A percentile compares a stretch with the other conserved stretches of the same genome.
Conservation (phyloP, 2,797 vertebrate species). For the Crypturellus tataupa region DNA sequence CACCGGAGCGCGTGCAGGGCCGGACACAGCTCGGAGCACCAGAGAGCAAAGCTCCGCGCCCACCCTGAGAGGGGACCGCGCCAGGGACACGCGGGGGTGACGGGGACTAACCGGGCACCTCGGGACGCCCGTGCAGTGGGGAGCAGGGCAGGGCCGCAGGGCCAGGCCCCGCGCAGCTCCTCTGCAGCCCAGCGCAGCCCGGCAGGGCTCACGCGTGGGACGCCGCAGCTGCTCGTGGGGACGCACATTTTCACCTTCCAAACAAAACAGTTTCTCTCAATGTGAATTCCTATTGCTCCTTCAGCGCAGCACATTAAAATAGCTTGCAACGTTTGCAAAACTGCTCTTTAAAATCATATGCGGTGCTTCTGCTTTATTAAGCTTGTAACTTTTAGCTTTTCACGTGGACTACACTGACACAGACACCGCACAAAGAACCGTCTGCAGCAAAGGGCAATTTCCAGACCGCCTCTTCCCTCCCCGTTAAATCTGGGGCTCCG, state of each 20-base stretch:
- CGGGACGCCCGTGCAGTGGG: too few relatives aligned
- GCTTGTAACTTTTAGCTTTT: background rate
- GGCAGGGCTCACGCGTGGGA: background rate
- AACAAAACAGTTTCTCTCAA: background rate
- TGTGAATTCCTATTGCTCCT: background rate
- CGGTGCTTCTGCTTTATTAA: background rate
- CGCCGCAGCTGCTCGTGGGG: fast-evolving
- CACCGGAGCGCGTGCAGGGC: background rate
- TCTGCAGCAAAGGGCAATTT: background rate
- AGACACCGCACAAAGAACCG: background rate
- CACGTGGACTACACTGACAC: background rate
- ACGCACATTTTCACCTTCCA: background rate
- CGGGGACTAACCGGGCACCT: too few relatives aligned
- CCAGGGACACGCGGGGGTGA: too few relatives aligned
- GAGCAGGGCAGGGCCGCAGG: too few relatives aligned
- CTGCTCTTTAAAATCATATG: background rate
- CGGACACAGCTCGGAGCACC: fast-evolving
- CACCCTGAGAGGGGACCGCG: fast-evolving
- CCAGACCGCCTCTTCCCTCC: background rate
- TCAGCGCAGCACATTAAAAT: background rate
- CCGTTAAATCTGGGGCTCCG: background rate
- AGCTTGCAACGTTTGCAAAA: background rate
- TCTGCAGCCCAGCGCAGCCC: background rate
- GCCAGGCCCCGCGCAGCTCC: fast-evolving
- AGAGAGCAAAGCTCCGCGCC: background rate